These are phyloP conservation scores for Gastracanthus pulcherrimus DNA, from an alignment of 2,888 invertebrate species.

Conservation along the genomic window DNA sequence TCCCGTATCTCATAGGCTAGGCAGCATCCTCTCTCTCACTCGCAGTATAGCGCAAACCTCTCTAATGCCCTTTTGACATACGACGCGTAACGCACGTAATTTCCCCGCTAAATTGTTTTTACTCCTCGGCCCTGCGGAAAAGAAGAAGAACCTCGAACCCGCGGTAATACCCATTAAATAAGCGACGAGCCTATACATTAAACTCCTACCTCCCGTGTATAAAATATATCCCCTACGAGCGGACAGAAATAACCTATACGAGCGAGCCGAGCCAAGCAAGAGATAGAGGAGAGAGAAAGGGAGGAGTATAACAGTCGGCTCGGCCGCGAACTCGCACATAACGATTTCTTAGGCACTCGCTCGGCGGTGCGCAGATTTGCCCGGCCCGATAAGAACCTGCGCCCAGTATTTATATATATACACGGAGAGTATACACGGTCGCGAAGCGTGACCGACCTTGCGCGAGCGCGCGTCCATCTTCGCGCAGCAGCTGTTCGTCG, in stretches of 20 bases:
- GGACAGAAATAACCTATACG: neutral
- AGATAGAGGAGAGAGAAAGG: too few relatives aligned
- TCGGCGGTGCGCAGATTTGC: neutral
- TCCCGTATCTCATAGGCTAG: neutral
- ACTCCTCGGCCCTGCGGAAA: neutral
- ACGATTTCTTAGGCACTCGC: neutral
- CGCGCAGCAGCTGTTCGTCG: too few relatives aligned
- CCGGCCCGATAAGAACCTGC: neutral
- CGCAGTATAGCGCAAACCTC: too few relatives aligned
- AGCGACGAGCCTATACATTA: neutral
- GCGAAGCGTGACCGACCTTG: slow-evolving; percentile 5
- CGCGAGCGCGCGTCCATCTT: too few relatives aligned
- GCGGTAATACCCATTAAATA: neutral
- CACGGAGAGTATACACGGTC: too few relatives aligned
- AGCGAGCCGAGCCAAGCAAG: neutral
- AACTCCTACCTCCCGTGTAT: neutral
- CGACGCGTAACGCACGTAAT: neutral
- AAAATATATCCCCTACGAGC: neutral
- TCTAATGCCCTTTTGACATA: slow-evolving; percentile 11
- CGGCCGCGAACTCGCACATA: too few relatives aligned
- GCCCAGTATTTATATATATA: too few relatives aligned
- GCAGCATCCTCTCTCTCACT: too few relatives aligned
- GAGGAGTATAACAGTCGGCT: too few relatives aligned
- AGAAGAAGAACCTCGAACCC: too few relatives aligned
- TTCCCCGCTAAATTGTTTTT: neutral